Conservation (phyloP, 2,888 invertebrate genomes). For the Synanthedon andrenaeformis region DNA sequence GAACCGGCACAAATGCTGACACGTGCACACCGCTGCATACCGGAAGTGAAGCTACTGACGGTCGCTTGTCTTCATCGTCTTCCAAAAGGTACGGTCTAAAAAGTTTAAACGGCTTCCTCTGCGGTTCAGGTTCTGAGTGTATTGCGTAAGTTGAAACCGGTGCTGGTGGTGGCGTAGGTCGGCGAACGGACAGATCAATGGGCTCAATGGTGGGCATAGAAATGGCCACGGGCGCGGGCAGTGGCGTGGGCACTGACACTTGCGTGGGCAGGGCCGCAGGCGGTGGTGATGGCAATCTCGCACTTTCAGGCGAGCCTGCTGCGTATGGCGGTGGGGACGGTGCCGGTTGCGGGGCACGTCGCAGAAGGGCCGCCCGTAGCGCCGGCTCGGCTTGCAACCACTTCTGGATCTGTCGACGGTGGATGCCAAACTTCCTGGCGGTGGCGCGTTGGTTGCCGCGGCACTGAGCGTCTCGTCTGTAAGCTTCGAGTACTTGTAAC, state of each 20-base stretch:
- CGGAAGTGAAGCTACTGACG: slow-evolving; percentile 44
- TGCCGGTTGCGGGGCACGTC: slow-evolving; percentile 59
- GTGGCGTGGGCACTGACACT: slow-evolving; percentile 27
- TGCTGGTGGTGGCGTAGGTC: slow-evolving; percentile 43
- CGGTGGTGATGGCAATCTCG: slow-evolving; percentile 56
- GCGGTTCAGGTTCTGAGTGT: slow-evolving; percentile 35
- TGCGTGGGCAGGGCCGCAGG: slow-evolving; percentile 31
- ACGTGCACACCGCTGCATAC: slow-evolving; percentile 45
- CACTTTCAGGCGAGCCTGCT: slow-evolving; percentile 55
- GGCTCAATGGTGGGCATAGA: slow-evolving; percentile 31
- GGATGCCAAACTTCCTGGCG: slow-evolving; percentile 90
- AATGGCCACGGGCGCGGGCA: slow-evolving; percentile 17
- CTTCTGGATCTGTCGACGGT: slow-evolving; percentile 90
- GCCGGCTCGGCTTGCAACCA: slow-evolving; percentile 89
- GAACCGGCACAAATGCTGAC: slow-evolving; percentile 62
- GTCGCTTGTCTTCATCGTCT: slow-evolving; percentile 64
- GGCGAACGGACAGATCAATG: slow-evolving; percentile 49
- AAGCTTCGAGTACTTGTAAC: slow-evolving; percentile 88
- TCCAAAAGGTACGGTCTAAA: slow-evolving; percentile 83
- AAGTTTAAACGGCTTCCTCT: slow-evolving; percentile 76
- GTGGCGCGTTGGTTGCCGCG: slow-evolving; percentile 91
- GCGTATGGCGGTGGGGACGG: slow-evolving; percentile 60
- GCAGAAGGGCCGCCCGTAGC: slow-evolving; percentile 77
- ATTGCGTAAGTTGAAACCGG: slow-evolving; percentile 29
- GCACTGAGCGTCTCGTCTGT: slow-evolving; percentile 86